Evolutionary conservation across 2,113 vertebrate genomes (phyloP).

Genomic region (Xenopus borealis): DNA sequence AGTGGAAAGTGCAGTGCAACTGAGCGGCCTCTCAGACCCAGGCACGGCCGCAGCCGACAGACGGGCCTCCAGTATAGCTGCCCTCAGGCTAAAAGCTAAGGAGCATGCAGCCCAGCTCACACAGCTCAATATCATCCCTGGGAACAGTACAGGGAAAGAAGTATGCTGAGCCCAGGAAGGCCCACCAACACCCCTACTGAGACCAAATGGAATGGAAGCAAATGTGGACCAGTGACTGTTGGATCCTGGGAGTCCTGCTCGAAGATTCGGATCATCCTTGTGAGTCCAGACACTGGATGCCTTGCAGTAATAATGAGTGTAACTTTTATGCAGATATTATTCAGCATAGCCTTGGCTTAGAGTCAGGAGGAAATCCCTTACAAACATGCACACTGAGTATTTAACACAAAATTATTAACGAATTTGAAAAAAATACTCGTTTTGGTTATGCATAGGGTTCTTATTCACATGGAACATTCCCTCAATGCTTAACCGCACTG

Average conservation of each 20-base stretch:
- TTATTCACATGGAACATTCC: conserved; percentile 13
- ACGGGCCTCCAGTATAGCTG: conserved; percentile 90
- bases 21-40: conserved; percentile 71
- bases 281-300: conserved; percentile 3
- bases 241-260: conserved; percentile 17
- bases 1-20: conserved; percentile 75
- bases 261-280: background rate
- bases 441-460: background rate
- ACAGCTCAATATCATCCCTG: conserved; percentile 93
- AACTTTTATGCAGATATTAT: conserved; percentile 32
- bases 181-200: conserved; percentile 68
- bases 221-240: conserved; percentile 35
- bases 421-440: background rate
- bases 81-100: conserved; percentile 92
- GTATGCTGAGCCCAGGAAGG: conserved; percentile 82
- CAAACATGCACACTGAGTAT: background rate
- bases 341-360: conserved; percentile 24
- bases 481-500: background rate
- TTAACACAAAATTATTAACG: background rate
- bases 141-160: conserved; percentile 89
- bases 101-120: conserved; percentile 97
- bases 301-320: conserved; percentile 35
- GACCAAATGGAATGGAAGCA: conserved; percentile 77
- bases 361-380: background rate
- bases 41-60: conserved; percentile 81